Conservation (phyloP, 2,797 vertebrate genomes). For the Nothura maculosa region DNA sequence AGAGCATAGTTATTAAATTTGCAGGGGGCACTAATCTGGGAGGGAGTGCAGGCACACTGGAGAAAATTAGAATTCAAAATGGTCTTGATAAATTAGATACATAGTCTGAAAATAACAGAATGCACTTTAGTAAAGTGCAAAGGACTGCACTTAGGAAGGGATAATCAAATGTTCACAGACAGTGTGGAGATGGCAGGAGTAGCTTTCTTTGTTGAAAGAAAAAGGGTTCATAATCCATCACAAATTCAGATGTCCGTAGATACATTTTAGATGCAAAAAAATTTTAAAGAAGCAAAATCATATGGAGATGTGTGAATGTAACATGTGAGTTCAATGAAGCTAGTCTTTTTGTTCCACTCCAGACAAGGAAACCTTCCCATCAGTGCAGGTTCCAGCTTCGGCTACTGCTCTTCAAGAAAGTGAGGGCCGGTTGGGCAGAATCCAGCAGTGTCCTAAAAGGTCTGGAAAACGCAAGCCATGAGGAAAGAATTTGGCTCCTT, state of each 20-base stretch:
- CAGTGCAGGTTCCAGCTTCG: background rate
- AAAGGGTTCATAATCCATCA: background rate
- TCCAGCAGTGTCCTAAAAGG: background rate
- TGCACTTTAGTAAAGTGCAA: constrained; percentile 11
- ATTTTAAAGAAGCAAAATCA: background rate
- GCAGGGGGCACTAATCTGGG: constrained; percentile 57
- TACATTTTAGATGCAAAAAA: background rate
- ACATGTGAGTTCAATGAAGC: background rate
- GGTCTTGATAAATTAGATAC: constrained; percentile 15
- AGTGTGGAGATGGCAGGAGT: background rate
- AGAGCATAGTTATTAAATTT: constrained; percentile 58
- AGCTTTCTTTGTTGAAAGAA: background rate
- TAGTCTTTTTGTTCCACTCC: background rate
- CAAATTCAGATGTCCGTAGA: background rate
- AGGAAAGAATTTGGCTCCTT: background rate
- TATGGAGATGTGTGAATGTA: background rate
- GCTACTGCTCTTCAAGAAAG: background rate
- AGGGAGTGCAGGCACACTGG: constrained; percentile 2
- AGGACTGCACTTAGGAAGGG: background rate
- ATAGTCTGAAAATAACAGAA: constrained; percentile 15
- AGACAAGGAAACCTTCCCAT: background rate
- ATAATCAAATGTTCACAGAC: background rate
- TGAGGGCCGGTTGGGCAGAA: background rate
- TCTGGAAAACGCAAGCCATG: background rate
- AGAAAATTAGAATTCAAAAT: constrained; percentile 13